These are phyloP conservation scores for Pelodytes ibericus DNA, from an alignment of 2,797 vertebrate species.

Conservation along the genomic window DNA sequence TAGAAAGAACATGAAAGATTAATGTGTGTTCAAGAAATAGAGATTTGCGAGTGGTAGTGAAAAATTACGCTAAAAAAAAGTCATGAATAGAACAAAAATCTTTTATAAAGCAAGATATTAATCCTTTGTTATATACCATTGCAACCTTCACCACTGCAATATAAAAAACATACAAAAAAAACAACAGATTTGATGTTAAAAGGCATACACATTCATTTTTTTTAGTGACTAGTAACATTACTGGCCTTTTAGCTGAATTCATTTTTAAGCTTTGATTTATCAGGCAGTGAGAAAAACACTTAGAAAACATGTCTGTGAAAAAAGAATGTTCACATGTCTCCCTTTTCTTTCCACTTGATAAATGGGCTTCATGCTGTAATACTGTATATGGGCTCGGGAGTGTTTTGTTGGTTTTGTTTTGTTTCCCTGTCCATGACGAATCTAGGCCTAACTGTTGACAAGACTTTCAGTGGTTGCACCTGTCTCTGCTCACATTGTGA, in stretches of 20 bases:
- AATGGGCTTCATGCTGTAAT: neutral
- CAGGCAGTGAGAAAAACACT: neutral
- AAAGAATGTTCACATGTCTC: neutral
- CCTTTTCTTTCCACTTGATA: neutral
- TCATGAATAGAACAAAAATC: no score
- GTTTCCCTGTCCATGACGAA: neutral
- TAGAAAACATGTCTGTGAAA: neutral
- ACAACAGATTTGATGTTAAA: no score
- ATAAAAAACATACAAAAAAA: no score
- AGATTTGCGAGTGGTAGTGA: no score
- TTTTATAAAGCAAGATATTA: no score
- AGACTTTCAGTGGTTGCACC: conserved; percentile 34
- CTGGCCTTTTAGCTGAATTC: no score
- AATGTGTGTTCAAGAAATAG: no score
- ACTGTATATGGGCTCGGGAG: neutral
- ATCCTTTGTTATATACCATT: no score
- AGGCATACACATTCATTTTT: neutral
- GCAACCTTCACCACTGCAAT: no score
- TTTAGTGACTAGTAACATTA: neutral
- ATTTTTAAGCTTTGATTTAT: neutral
- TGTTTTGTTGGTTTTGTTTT: neutral
- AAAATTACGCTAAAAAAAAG: no score
- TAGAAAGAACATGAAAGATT: no score
- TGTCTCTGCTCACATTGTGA: conserved; percentile 37
- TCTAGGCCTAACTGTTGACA: conserved; percentile 2